Evolutionary conservation across 2,797 vertebrate genomes (phyloP), one percentile per base, ranked within the genome.

Genomic region (Thamnophis elegans): DNA sequence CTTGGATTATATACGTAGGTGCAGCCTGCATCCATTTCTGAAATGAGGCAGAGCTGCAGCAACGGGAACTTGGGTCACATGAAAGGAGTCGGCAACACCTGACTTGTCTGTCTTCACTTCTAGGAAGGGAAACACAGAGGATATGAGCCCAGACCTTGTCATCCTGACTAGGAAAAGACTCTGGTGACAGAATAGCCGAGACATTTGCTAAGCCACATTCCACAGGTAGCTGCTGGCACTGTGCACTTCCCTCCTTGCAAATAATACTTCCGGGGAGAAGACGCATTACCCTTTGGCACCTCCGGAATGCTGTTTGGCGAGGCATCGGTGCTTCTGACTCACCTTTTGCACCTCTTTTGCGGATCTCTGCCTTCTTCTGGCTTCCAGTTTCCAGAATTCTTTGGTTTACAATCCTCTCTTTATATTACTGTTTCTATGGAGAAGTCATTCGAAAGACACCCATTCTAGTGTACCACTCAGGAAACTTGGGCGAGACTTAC

Each of bases 291-390:
- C 89, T 89, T 94, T 95, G 95, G 95, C 92, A 94, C 94, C 92
- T 32, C 91, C 93, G 96, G 96, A 96, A 96, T 96, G 95, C 36
- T 91, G 95, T 95, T 97, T 94, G 94, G 93, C 87, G 55, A 94
- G 95, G 14, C 91, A 92, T 82, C 91, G n/a, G 85, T 28, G 16
- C 22, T 92, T 90, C 78, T 96, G 96, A 96, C 94, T 90, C 96
- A 96, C 89, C 91, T 92, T 25, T 90, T 92, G 2, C 51, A 7
- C 90, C 82, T 89, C 85, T 94, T 91, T 91, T 94, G 4, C 95
- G 95, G 93, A 95, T 11, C 87, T 94, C 92, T 87, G 92, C 89
- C 93, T 95, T 95, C 95, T 95, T 94, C 94, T 93, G 85, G 91
- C 93, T 59, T 94, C 93, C 92, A 93, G 95, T 82, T 95, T 95